Evolutionary conservation across 2,797 vertebrate species (phyloP).

Genomic region (Sciurus carolinensis): DNA sequence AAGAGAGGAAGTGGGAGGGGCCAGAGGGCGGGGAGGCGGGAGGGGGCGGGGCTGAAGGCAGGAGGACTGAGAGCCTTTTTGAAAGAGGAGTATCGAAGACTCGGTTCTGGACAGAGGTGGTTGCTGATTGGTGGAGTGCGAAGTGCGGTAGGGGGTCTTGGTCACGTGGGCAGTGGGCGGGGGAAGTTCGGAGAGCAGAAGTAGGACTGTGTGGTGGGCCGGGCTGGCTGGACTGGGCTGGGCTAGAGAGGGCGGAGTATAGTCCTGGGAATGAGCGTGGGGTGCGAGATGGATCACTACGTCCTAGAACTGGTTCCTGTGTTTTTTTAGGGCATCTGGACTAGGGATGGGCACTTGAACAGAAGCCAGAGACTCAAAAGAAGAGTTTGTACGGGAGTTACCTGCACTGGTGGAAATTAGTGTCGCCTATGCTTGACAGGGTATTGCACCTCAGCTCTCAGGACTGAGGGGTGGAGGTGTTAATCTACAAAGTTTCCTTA

Average conservation of each 20-base stretch:
- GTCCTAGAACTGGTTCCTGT: slow-evolving; percentile 64
- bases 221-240: accelerated
- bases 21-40: not conserved
- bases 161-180: slow-evolving; percentile 71
- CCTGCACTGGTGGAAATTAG: not conserved
- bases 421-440: not conserved
- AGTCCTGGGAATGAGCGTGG: not conserved
- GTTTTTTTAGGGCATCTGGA: slow-evolving; percentile 76
- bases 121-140: slow-evolving; percentile 80
- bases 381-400: slow-evolving; percentile 28
- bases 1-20: slow-evolving; percentile 8
- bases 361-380: slow-evolving; percentile 51
- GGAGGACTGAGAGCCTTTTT: slow-evolving; percentile 4
- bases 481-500: not conserved
- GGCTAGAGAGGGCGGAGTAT: accelerated
- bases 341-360: not conserved
- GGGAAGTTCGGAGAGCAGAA: not conserved
- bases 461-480: not conserved
- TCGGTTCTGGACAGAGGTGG: not conserved
- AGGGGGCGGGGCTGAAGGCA: not conserved
- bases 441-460: not conserved
- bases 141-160: too few species aligned
- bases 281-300: not conserved
- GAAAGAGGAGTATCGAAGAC: slow-evolving; percentile 20
- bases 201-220: accelerated